Evolutionary conservation across 2,113 vertebrate species (phyloP).

Genomic region (Cavia porcellus): DNA sequence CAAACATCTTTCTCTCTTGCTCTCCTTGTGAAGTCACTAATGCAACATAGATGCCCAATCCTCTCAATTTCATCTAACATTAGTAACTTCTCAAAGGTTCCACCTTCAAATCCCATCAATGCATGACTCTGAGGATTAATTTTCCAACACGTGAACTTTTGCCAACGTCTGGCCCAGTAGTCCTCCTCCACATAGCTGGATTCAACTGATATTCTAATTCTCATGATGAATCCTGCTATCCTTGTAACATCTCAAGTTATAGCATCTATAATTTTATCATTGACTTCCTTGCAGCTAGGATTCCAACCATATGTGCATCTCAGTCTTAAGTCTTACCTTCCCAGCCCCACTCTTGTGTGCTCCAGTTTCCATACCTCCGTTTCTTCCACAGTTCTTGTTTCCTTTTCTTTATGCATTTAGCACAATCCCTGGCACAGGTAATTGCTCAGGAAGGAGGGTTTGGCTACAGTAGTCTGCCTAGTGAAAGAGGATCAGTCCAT

Average conservation of each 20-base stretch:
- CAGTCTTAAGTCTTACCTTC: background rate
- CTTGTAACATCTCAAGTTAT: background rate
- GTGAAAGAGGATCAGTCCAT: background rate
- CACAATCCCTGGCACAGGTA: background rate
- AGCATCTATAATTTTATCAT: background rate
- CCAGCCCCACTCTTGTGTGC: background rate
- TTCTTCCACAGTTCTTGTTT: background rate
- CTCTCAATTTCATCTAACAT: background rate
- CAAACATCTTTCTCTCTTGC: background rate
- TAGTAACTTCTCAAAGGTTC: background rate
- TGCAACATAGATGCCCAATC: no score
- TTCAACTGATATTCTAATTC: background rate
- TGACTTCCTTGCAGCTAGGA: conserved; percentile 11
- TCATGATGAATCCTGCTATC: background rate
- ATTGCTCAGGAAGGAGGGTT: background rate
- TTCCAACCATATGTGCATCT: background rate
- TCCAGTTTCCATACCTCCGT: background rate
- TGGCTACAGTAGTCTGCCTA: background rate
- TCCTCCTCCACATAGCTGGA: background rate
- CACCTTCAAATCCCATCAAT: background rate
- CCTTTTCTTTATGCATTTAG: conserved; percentile 9
- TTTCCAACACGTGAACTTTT: background rate
- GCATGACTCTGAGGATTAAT: background rate
- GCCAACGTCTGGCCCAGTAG: background rate
- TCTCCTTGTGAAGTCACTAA: background rate